Conservation (phyloP, 2,113 vertebrate species). For the Cynocephalus volans region DNA sequence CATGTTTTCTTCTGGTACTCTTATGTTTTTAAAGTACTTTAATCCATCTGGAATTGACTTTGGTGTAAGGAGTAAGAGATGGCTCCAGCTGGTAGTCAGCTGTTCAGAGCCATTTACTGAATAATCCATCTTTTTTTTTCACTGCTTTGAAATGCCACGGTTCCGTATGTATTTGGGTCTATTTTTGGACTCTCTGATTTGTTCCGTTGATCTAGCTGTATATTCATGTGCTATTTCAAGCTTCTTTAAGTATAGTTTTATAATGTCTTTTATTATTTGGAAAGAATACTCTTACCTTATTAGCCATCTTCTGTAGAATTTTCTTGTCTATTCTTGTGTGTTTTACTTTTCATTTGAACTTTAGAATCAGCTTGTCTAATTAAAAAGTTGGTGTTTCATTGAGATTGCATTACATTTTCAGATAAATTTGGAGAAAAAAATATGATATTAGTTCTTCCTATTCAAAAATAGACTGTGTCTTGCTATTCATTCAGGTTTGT, state of each 20-base stretch:
- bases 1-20: conserved; percentile 10
- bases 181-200: conserved; percentile 52
- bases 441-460: neutral
- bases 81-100: conserved; percentile 65
- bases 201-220: conserved; percentile 9
- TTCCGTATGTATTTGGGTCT: conserved; percentile 57
- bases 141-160: conserved; percentile 63
- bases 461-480: neutral
- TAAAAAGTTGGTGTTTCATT: conserved; percentile 5
- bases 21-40: conserved; percentile 56
- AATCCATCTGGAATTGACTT: conserved; percentile 61
- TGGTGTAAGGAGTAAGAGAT: neutral
- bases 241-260: neutral
- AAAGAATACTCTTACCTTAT: neutral
- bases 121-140: neutral
- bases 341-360: neutral
- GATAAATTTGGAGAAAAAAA: neutral
- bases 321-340: neutral
- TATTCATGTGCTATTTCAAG: neutral
- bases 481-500: neutral
- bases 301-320: neutral
- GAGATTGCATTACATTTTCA: neutral
- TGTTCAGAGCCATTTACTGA: conserved; percentile 59
- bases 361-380: conserved; percentile 38
- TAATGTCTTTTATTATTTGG: conserved; percentile 16